Conservation (phyloP, 2,888 invertebrate genomes). For the Tanytarsus gracilentus region DNA sequence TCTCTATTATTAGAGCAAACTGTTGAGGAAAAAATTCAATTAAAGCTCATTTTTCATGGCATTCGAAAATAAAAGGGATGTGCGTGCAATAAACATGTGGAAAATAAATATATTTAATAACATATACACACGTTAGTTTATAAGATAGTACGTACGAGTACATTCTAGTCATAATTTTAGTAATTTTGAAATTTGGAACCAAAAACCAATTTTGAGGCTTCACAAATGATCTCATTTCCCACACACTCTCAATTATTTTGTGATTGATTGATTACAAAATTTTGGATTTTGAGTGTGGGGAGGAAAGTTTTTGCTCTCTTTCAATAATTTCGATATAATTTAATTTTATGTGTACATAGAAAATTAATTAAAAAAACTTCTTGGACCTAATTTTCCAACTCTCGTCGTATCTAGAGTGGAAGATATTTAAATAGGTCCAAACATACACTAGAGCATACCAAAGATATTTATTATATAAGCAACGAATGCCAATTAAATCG, state of each 20-base stretch:
- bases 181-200: neutral
- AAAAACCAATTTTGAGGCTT: constrained; percentile 9
- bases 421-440: no score
- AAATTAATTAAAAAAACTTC: neutral
- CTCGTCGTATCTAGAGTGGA: no score
- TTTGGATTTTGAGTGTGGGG: no score
- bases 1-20: neutral
- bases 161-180: constrained; percentile 7
- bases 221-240: constrained; percentile 25
- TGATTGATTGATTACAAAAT: no score
- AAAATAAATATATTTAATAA: neutral
- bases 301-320: neutral
- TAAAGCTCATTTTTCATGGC: neutral
- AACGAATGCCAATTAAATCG: neutral
- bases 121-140: neutral
- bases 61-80: neutral
- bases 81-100: constrained; percentile 24
- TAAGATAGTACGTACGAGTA: constrained; percentile 13
- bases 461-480: constrained; percentile 15
- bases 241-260: no score
- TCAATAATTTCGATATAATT: neutral
- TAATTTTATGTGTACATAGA: neutral
- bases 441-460: constrained; percentile 25
- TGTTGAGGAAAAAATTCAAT: neutral
- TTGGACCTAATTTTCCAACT: no score